Conservation (phyloP, 2,888 invertebrate species). For the Orthosia incerta region DNA sequence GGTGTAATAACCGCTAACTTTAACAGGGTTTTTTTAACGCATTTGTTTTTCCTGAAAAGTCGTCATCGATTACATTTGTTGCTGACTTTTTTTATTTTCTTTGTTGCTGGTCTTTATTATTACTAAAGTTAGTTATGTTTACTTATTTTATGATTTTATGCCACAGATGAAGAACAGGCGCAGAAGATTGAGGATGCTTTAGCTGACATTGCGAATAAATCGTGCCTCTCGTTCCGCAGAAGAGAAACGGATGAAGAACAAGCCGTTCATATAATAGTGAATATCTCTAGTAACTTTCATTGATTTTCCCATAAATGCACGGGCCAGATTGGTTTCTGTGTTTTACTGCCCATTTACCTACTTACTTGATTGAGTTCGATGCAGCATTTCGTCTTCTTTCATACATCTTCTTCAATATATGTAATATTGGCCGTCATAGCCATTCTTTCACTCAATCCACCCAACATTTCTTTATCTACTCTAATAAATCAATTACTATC, state of each 20-base stretch:
- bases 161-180: constrained; percentile 82
- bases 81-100: too few species aligned
- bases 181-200: constrained; percentile 83
- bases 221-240: constrained; percentile 83
- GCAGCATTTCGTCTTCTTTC: too few species aligned
- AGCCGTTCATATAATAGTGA: constrained; percentile 82
- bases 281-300: not conserved
- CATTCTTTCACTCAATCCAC: not conserved
- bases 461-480: not conserved
- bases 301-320: not conserved
- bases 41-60: not conserved
- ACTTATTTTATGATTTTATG: constrained; percentile 15
- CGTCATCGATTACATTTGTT: not conserved
- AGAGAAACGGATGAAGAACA: constrained; percentile 77
- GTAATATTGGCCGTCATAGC: too few species aligned
- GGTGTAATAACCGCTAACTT: not conserved
- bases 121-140: not conserved
- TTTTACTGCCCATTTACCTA: too few species aligned
- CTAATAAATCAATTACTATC: not conserved
- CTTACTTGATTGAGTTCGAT: too few species aligned
- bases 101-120: too few species aligned
- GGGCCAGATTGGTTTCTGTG: too few species aligned
- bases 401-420: too few species aligned
- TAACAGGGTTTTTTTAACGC: not conserved
- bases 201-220: constrained; percentile 84